Base-by-base conservation (phyloP, 1,140 invertebrate species). In the Zaprionus camerounensis region DNA sequence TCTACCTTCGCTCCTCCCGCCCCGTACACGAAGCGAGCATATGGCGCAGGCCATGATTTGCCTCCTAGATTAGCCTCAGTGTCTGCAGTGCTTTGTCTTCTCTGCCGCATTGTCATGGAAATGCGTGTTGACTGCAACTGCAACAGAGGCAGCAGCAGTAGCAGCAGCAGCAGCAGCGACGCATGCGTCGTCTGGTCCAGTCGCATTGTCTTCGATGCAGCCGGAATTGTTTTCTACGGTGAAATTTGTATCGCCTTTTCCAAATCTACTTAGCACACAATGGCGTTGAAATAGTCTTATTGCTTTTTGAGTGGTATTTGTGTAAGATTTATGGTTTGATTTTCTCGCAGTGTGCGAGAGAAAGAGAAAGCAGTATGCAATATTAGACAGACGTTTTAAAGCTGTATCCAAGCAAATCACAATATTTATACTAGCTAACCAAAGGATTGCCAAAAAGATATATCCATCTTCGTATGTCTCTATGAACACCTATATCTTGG, bases 231-330 rank as follows among this genome's bases (percentile, higher is more conserved):
- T 69, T 82, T 68, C 70, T 68, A 63, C 64, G 67, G 66, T 71
- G 75, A 79, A 91, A 91, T 91, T 91, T 91, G 88, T 91, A 91
- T 91, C 87, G 88, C 83, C 81, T 87, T 91, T 76, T 91, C 62
- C 79, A 91, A 91, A 91, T 91, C 88, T 91, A 91, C 82, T 91
- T 91, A 91, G 88, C 88, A 91, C 88, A 91, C 88, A 91, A 91
- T 91, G 87, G 87, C 81, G 75, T 78, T 81, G 87, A 82, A 91
- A 84, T 86, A 78, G 87, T 76, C 79, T 91, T 91, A 91, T 91
- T 91, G 87, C 78, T 91, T 91, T 91, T 91, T 91, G 87, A 91
- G 87, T 91, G 87, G 76, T 91, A 87, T 84, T 86, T 86, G 83
- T 66, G 64, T 62, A 69, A 80, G 83, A 87, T 86, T 87, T 87